phyloP scores from a whole-genome alignment of 35 echinoderm and acorn worm genomes.

The Apostichopus japonicus region DNA sequence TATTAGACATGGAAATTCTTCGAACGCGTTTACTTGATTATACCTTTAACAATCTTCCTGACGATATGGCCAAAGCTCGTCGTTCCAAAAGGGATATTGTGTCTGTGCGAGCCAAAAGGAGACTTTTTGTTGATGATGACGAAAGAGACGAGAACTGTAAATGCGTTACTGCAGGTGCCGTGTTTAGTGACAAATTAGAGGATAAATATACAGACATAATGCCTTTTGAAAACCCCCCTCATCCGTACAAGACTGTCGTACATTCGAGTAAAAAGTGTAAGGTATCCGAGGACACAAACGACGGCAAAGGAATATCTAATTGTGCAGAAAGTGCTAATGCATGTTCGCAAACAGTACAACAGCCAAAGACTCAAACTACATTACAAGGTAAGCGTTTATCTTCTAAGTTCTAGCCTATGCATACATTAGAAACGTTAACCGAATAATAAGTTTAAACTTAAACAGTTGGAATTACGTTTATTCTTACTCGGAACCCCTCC shows the following conservation, averaged over 20 bases:
- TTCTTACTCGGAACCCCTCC: too few relatives aligned
- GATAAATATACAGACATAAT: not conserved
- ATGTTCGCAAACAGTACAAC: not conserved
- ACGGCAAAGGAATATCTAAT: not conserved
- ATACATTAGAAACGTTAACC: too few relatives aligned
- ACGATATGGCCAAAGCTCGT: not conserved
- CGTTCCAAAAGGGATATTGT: conserved; percentile 21
- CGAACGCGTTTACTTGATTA: not conserved
- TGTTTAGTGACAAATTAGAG: not conserved
- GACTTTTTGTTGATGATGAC: not conserved
- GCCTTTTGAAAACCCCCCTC: not conserved
- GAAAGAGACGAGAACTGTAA: too few relatives aligned
- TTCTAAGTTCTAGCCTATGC: too few relatives aligned
- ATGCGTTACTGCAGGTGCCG: too few relatives aligned
- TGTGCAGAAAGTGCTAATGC: not conserved
- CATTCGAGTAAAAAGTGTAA: too few relatives aligned
- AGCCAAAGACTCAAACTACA: not conserved
- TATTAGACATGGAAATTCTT: not conserved
- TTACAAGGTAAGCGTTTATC: not conserved
- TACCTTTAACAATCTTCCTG: not conserved
- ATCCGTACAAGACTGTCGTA: not conserved
- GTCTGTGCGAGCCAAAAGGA: not conserved
- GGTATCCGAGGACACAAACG: not conserved
- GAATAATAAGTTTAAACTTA: too few relatives aligned
- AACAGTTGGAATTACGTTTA: too few relatives aligned